Evolutionary conservation across 2,113 vertebrate species (phyloP).

Genomic region (Clarias batrachus): DNA sequence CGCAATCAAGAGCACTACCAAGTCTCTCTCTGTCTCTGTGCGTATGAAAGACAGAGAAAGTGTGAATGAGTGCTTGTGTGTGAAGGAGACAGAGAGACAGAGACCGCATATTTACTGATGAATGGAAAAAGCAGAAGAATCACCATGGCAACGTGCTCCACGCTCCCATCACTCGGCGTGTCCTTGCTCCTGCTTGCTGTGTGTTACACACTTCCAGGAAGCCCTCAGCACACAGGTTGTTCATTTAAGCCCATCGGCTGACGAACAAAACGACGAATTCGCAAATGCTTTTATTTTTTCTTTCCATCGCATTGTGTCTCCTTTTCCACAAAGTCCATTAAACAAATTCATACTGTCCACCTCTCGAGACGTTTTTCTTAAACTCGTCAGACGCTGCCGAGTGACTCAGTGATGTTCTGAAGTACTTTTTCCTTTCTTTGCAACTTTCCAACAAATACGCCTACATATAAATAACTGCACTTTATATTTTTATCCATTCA

Average conservation of each 20-base stretch:
- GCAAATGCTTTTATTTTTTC: not conserved
- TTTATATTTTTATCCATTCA: too few species aligned
- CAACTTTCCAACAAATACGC: too few species aligned
- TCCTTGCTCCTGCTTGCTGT: constrained; percentile 10
- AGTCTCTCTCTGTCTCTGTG: constrained; percentile 12
- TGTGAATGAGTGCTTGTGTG: not conserved
- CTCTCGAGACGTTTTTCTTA: not conserved
- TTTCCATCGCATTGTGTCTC: not conserved
- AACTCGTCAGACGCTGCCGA: too few species aligned
- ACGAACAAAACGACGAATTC: not conserved
- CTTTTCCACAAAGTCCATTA: not conserved
- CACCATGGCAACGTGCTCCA: constrained; percentile 62
- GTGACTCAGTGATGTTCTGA: too few species aligned
- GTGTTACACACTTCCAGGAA: constrained; percentile 30
- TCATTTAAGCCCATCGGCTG: not conserved
- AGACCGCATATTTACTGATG: constrained; percentile 47
- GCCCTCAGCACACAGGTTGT: not conserved
- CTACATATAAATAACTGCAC: too few species aligned
- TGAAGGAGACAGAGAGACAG: not conserved
- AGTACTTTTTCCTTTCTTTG: too few species aligned
- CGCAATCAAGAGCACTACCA: not conserved
- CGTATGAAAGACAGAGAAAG: not conserved
- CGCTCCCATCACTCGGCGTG: constrained; percentile 30
- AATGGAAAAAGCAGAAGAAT: constrained; percentile 48
- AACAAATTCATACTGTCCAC: not conserved